These are phyloP conservation scores for Pseudomyrmex cubaensis DNA, from an alignment of 1,140 invertebrate species.

Conservation along the genomic window DNA sequence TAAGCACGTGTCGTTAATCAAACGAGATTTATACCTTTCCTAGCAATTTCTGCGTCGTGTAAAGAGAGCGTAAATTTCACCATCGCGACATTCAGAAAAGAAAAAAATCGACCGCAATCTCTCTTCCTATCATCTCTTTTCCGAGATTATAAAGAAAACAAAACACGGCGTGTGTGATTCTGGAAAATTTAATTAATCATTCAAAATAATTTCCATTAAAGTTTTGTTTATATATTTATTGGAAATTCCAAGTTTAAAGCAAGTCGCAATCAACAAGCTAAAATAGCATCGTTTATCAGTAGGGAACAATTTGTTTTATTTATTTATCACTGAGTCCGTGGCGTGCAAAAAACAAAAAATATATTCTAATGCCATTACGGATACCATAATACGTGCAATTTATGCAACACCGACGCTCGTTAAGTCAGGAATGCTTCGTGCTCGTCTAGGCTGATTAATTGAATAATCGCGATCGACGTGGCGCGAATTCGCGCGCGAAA, in stretches of 20 bases:
- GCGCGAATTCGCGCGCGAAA: constrained; percentile 47
- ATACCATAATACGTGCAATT: background rate
- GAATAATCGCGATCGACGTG: constrained; percentile 46
- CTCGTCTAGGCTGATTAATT: constrained; percentile 7
- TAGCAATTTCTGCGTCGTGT: background rate
- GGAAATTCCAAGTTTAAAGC: too few relatives aligned
- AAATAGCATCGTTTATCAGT: too few relatives aligned
- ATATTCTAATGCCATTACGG: background rate
- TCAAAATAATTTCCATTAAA: background rate
- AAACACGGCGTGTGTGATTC: background rate
- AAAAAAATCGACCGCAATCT: background rate
- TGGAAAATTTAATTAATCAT: background rate
- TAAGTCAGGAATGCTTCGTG: background rate
- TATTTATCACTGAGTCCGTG: background rate
- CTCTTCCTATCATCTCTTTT: too few relatives aligned
- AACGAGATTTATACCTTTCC: constrained; percentile 32
- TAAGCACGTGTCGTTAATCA: constrained; percentile 42
- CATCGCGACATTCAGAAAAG: background rate
- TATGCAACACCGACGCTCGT: background rate
- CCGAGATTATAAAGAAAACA: background rate
- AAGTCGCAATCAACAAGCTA: too few relatives aligned
- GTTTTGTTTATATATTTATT: too few relatives aligned
- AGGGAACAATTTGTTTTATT: background rate
- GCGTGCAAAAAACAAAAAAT: background rate
- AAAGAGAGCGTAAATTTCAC: constrained; percentile 35